Base-by-base conservation (phyloP, 2,888 invertebrate species). In the Drosophila subquinaria region DNA sequence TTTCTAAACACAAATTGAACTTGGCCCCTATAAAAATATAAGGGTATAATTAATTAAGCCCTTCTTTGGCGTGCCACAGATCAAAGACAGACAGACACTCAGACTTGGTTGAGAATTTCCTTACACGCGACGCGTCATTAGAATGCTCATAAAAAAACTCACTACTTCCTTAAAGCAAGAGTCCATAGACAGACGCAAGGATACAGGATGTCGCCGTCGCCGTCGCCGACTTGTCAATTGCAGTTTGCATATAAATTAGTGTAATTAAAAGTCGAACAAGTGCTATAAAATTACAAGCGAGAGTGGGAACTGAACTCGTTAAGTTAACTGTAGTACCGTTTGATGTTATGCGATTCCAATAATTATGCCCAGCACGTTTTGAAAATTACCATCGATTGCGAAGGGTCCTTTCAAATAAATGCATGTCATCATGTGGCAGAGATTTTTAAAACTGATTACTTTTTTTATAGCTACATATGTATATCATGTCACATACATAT, bases 221-320 rank as follows among this genome's bases (percentile, higher is more conserved):
- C 60, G 10, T 27, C 51, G 52, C 40, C 48, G 23, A 40, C 42
- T 15, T 59, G 75, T 69, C 73, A 74, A 69, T 69, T 84, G 81
- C 84, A 87, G 69, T 69, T 81, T 74, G 68, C 71, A 79, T 83
- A 73, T 71, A 83, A 86, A 81, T 86, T 79, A 76, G 67, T 63
- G 69, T 76, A 74, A 86, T 82, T 84, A 84, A 87, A 69, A 62
- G 74, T 55, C 53, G 48, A 65, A 68, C 78, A 84, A 87, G 81
- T 68, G 72, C 59, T 52, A 68, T 67, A 45, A 76, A 73, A 67
- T 82, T 68, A 56, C 73, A 64, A 33, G 50, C 27, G 48, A 10
- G 51, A 51, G 43, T 10, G n/a, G 8, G 36, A 53, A 67, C 53
- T 56, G 63, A 51, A 56, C 56, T 67, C 69, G 63, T 73, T 60